Evolutionary conservation across 2,888 invertebrate species (phyloP).

Genomic region (Perithous albicinctus): DNA sequence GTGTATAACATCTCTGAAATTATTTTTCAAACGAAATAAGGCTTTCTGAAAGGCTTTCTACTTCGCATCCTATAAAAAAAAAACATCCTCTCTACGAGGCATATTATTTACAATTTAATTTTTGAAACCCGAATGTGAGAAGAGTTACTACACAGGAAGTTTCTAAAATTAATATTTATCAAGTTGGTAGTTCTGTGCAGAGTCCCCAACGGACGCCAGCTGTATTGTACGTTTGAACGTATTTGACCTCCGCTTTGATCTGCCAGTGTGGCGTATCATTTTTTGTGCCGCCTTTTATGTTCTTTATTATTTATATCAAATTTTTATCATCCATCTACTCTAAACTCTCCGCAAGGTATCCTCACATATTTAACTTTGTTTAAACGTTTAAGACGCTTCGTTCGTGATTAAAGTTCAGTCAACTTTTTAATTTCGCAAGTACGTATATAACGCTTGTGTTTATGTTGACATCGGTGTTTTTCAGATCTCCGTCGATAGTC

Average conservation of each 20-base stretch:
- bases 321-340: not conserved
- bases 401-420: constrained; percentile 11
- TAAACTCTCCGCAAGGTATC: not conserved
- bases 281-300: not conserved
- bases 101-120: not conserved
- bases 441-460: constrained; percentile 25
- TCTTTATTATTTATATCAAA: not conserved
- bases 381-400: not conserved
- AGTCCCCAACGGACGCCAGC: constrained; percentile 22
- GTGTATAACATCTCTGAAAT: too few relatives aligned
- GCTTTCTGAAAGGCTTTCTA: too few relatives aligned
- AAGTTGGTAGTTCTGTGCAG: constrained; percentile 8
- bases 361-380: not conserved
- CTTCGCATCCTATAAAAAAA: too few relatives aligned
- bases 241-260: constrained; percentile 14
- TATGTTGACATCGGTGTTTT: constrained; percentile 47
- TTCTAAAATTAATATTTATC: not conserved
- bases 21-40: too few relatives aligned
- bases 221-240: constrained; percentile 11
- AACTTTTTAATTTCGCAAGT: constrained; percentile 1
- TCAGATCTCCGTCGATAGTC: not conserved
- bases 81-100: not conserved
- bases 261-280: not conserved
- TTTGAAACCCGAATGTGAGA: not conserved
- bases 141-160: too few relatives aligned